Percentiles rank a stretch among this genome's conserved stretches.
Conservation (phyloP, 1,140 invertebrate species). For the Laupala kohalensis region DNA sequence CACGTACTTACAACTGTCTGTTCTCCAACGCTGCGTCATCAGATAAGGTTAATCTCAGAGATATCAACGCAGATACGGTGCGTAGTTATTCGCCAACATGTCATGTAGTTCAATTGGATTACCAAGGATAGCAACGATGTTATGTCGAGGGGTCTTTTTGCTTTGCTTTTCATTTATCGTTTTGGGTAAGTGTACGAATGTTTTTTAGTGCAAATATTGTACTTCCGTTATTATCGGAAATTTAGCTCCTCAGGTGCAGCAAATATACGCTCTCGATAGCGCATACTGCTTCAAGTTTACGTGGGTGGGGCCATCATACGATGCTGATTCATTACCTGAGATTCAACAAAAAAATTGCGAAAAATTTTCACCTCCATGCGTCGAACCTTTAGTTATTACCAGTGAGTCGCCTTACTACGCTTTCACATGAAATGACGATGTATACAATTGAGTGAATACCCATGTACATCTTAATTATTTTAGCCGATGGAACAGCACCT, state of each 20-base stretch:
- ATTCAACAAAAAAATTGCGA: neutral
- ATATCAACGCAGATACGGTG: too few species aligned
- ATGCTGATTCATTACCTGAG: neutral
- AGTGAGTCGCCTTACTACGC: neutral
- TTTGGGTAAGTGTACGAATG: neutral
- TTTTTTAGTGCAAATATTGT: neutral
- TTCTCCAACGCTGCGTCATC: too few species aligned
- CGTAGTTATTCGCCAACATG: neutral
- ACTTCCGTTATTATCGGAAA: neutral
- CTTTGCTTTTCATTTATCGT: neutral
- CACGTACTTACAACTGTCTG: too few species aligned
- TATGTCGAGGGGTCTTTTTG: neutral
- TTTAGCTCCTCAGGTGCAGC: neutral
- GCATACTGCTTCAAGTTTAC: conserved; percentile 6
- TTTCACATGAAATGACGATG: neutral
- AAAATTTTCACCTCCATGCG: neutral
- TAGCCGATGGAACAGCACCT: neutral
- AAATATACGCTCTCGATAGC: neutral
- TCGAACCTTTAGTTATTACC: neutral
- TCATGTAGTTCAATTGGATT: neutral
- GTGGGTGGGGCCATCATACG: neutral
- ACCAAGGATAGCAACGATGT: neutral
- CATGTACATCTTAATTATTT: neutral
- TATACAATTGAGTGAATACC: neutral
- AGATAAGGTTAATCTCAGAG: too few species aligned